phyloP scores from a whole-genome alignment of 2,888 invertebrate species.

The Bombylius major region DNA sequence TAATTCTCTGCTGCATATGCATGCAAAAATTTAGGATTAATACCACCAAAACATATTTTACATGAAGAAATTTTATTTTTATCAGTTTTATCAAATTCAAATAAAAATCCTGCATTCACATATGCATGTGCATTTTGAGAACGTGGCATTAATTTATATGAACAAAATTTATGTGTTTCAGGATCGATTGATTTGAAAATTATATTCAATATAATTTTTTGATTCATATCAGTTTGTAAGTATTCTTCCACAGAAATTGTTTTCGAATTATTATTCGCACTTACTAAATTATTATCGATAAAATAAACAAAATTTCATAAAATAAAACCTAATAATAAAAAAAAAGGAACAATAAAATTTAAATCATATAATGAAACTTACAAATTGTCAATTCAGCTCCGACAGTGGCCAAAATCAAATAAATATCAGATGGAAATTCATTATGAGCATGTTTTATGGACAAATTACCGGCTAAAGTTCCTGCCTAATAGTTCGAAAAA shows the following conservation, averaged over 20 bases:
- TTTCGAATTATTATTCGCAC: not conserved
- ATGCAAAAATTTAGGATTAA: conserved; percentile 42
- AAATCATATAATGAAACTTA: not conserved
- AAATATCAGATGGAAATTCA: conserved; percentile 54
- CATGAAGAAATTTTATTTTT: conserved; percentile 30
- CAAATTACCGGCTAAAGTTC: conserved; percentile 50
- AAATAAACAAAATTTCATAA: no score
- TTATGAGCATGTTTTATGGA: conserved; percentile 47
- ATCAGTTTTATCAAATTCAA: conserved; percentile 37
- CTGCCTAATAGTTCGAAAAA: conserved; percentile 18
- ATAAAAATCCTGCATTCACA: conserved; percentile 59
- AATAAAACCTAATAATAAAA: no score
- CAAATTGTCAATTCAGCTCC: conserved; percentile 31
- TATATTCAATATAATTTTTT: conserved; percentile 29
- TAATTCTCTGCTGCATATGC: conserved; percentile 45
- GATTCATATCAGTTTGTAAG: conserved; percentile 36
- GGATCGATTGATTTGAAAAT: conserved; percentile 20
- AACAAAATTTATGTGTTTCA: conserved; percentile 31
- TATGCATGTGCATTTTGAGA: conserved; percentile 62
- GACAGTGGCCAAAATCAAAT: conserved; percentile 31
- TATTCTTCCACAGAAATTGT: conserved; percentile 25
- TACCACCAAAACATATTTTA: conserved; percentile 53
- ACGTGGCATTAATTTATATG: conserved; percentile 56
- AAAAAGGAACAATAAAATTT: no score
- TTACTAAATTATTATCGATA: no score